Evolutionary conservation across 1,140 invertebrate genomes (phyloP).

Genomic region (Aethina tumida): DNA sequence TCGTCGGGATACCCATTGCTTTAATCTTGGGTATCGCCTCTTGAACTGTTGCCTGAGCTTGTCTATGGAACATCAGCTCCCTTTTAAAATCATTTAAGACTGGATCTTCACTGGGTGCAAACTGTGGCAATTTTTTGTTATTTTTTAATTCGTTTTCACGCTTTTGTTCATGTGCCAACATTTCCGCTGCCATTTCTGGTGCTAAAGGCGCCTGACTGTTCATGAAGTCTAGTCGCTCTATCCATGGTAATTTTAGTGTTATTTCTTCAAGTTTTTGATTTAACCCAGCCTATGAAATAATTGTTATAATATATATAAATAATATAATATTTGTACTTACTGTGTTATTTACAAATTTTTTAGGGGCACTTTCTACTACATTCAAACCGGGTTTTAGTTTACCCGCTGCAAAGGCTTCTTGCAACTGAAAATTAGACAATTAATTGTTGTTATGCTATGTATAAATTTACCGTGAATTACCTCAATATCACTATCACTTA

Average conservation of each 20-base stretch:
- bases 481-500: conserved; percentile 38
- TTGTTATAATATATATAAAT: conserved; percentile 2
- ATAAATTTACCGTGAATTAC: conserved; percentile 26
- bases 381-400: conserved; percentile 76
- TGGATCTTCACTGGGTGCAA: conserved; percentile 58
- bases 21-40: conserved; percentile 68
- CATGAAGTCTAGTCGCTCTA: conserved; percentile 72
- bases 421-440: conserved; percentile 48
- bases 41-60: conserved; percentile 80
- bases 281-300: conserved; percentile 45
- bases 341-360: conserved; percentile 54
- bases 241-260: conserved; percentile 66
- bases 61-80: conserved; percentile 83
- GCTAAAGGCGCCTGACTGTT: conserved; percentile 67
- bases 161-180: conserved; percentile 57
- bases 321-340: conserved; percentile 27
- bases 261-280: conserved; percentile 64
- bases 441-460: conserved; percentile 5
- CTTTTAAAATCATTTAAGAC: conserved; percentile 89
- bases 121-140: conserved; percentile 54
- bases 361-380: conserved; percentile 48
- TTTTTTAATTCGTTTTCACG: conserved; percentile 56
- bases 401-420: conserved; percentile 73
- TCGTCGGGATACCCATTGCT: conserved; percentile 64
- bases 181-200: conserved; percentile 67